phyloP scores from a whole-genome alignment of 2,797 vertebrate species.

The Notamacropus eugenii region DNA sequence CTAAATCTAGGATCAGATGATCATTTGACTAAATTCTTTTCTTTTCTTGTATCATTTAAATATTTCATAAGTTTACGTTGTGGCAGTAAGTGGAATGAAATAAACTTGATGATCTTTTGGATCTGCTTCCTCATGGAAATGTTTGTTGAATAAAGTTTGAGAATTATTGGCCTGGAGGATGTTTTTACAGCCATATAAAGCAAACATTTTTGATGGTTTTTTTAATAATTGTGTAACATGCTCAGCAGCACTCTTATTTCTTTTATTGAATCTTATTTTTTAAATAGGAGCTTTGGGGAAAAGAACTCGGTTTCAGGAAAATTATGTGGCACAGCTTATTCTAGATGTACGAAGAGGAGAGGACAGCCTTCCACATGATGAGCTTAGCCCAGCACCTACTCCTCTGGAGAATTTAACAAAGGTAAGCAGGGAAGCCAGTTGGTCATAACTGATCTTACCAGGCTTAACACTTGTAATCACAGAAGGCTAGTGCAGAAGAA shows the following conservation, averaged over 20 bases:
- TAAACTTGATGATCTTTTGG: background rate
- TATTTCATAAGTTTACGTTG: background rate
- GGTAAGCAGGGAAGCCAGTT: constrained; percentile 83
- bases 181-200: background rate
- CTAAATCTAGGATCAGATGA: background rate
- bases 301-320: constrained; percentile 97
- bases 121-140: background rate
- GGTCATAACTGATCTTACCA: background rate
- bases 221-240: background rate
- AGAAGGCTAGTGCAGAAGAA: background rate
- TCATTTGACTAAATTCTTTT: background rate
- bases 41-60: background rate
- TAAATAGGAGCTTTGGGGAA: constrained; percentile 94
- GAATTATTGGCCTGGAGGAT: background rate
- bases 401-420: constrained; percentile 89
- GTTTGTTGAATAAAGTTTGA: background rate
- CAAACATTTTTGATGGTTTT: background rate
- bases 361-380: constrained; percentile 72
- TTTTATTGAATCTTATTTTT: constrained; percentile 43
- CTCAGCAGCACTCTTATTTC: constrained; percentile 20
- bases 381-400: constrained; percentile 87
- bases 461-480: background rate
- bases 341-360: constrained; percentile 90
- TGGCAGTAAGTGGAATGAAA: background rate
- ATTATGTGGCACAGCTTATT: constrained; percentile 94